Percentiles rank a stretch among this genome's conserved stretches.
These are phyloP conservation scores for Melopsittacus undulatus DNA, from an alignment of 2,797 vertebrate species.

Conservation along the genomic window DNA sequence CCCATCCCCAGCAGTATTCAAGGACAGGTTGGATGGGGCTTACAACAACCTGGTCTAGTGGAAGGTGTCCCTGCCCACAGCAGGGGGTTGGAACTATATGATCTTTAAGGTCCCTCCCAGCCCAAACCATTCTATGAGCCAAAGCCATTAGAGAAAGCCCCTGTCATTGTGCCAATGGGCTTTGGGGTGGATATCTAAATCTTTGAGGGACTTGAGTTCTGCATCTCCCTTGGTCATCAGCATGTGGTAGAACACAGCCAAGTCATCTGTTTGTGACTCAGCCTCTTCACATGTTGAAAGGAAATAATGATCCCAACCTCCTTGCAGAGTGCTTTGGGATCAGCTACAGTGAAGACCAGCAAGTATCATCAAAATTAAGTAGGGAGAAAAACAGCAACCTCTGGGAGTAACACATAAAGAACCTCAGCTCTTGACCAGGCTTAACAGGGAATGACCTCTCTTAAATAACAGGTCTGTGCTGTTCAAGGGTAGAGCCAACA, in stretches of 20 bases:
- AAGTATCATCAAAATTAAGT: background rate
- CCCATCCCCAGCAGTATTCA: background rate
- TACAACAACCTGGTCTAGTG: background rate
- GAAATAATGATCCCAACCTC: background rate
- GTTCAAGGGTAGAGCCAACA: fast-evolving
- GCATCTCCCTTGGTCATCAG: background rate
- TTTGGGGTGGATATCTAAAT: background rate
- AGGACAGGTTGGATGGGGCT: background rate
- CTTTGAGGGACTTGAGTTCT: background rate
- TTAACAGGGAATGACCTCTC: background rate
- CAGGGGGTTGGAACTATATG: background rate
- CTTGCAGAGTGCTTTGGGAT: background rate
- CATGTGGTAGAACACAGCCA: background rate
- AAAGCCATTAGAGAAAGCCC: background rate
- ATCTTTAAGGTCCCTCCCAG: background rate
- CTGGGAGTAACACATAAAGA: background rate
- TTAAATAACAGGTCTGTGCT: background rate
- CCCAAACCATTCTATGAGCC: background rate
- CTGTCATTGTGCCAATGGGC: fast-evolving
- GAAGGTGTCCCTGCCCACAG: background rate
- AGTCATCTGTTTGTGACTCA: background rate
- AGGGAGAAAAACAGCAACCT: background rate
- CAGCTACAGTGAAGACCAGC: background rate
- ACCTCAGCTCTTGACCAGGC: background rate
- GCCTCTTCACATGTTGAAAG: fast-evolving